Evolutionary conservation across 1,140 invertebrate genomes (phyloP), one percentile per base, ranked within the genome.

Genomic region (Hycleus phaleratus): DNA sequence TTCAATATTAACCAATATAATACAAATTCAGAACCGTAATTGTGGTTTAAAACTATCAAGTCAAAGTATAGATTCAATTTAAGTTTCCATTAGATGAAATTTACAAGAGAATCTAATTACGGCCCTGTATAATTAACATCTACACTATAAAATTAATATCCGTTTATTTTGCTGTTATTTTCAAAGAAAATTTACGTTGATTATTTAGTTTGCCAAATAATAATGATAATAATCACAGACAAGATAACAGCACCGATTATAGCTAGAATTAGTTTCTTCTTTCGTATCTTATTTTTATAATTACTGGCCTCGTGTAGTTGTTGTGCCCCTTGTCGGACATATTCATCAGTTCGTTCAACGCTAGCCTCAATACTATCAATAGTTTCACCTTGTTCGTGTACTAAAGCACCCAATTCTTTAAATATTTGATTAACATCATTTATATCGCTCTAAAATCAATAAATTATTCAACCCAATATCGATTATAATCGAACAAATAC

Each of bases 381-480:
- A 3, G 92, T 84, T 67, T 95, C 87, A n/a, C 94, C 95, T 77
- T 99, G 97, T 60, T 97, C 91, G 73, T 98, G 95, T 11, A 99
- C 95, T 74, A 99, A 79, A 46, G 91, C 85, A 3, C 95, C 96
- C 46, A 99, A 79, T 71, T 98, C 95, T 80, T 95, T 97, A 75
- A 98, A 99, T 67, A 99, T 98, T 77, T 97, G 87, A 78, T 98
- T 98, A 10, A 98, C 94, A 71, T 95, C 93, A 64, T 85, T 83
- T 65, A 98, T 98, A 75, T 98, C 93, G 66, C 79, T 86, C 90
- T 96, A 77, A 65, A 81, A 73, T 70, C 68, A 65, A 70, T 46
- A 12, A 10, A 32, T 11, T 11, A 46, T 12, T 11, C 6, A 12
- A n/a, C 12, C 51, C 25, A 55, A 26, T 24, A 46, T 39, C 18